Base-by-base conservation (phyloP, 2,888 invertebrate species). In the Andrena trimmerana region DNA sequence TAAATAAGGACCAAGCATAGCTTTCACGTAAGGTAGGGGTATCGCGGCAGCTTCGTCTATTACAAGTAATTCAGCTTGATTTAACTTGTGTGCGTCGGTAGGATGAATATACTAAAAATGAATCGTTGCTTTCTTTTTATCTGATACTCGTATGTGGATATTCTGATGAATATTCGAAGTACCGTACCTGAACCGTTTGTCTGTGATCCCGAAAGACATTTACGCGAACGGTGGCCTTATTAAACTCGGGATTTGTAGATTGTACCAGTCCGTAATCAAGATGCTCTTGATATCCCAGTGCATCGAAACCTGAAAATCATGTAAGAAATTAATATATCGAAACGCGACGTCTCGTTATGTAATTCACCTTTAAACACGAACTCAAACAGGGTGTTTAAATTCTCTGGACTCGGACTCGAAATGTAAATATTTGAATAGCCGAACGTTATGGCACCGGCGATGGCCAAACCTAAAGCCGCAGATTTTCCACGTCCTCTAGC, bases 41-140 rank as follows among this genome's bases (percentile, higher is more conserved):
- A 99, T 99, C 7, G 99, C 99, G 0, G 99, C 99, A 1, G 99
- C 99, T 94, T 99, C 99, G 94, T 99, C 99, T 77, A 99, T 99
- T 0, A 99, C 96, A 48, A 99, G 95, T 57, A 99, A 94, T 94
- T 99, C 99, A 0, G 99, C 99, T 84, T 99, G 99, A 8, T 98
- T 96, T 48, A 99, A 95, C 82, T 98, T 96, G 78, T 97, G 96
- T 65, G 97, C 96, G 94, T 99, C 99, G 59, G 97, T 97, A 0
- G 99, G 99, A 82, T 98, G 97, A 92, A 99, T 99, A 94, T 99
- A 99, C 97, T 99, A 24, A 36, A 62, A 68, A 78, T 1, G 42
- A 82, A 68, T 33, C 29, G 59, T 59, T 27, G 33, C 1, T 10
- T n/a, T 67, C 57, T 20, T 69, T 66, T 54, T 62, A 48, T n/a